Evolutionary conservation across 1,140 invertebrate species (phyloP).

Genomic region (Micrasema longulum): DNA sequence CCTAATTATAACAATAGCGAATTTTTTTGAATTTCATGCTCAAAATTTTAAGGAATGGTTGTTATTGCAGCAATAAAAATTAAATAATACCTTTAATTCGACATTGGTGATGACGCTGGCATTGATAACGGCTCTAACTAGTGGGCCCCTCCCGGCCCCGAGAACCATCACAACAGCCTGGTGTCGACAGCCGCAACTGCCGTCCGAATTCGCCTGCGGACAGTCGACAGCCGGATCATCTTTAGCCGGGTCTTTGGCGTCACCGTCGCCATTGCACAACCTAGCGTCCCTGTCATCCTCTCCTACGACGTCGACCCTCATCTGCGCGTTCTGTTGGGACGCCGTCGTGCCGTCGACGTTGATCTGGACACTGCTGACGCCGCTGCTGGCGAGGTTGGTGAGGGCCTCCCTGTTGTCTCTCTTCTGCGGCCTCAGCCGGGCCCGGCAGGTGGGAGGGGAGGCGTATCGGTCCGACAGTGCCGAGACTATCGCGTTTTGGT

Average conservation of each 20-base stretch:
- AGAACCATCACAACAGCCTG: constrained; percentile 87
- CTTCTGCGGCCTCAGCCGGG: background rate
- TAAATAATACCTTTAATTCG: constrained; percentile 71
- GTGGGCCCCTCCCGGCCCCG: constrained; percentile 94
- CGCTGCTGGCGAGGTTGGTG: constrained; percentile 7
- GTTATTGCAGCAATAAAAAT: too few relatives aligned
- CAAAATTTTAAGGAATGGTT: too few relatives aligned
- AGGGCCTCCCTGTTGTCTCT: background rate
- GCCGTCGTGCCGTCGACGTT: background rate
- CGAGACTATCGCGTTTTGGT: constrained; percentile 85
- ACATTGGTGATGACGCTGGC: constrained; percentile 78
- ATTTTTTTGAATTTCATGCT: too few relatives aligned
- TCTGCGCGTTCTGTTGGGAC: constrained; percentile 3
- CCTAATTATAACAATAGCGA: too few relatives aligned
- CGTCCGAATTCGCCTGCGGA: constrained; percentile 47
- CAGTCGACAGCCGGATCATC: constrained; percentile 30
- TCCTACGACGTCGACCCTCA: constrained; percentile 16
- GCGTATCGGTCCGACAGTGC: constrained; percentile 73
- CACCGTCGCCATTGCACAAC: background rate
- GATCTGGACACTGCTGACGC: constrained; percentile 10
- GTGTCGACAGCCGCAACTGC: constrained; percentile 42
- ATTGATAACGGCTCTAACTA: constrained; percentile 86
- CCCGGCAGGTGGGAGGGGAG: background rate
- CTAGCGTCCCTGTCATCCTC: background rate
- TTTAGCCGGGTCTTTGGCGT: too few relatives aligned